phyloP scores from a whole-genome alignment of 2,797 vertebrate species.

The Sebastes hubbsi region DNA sequence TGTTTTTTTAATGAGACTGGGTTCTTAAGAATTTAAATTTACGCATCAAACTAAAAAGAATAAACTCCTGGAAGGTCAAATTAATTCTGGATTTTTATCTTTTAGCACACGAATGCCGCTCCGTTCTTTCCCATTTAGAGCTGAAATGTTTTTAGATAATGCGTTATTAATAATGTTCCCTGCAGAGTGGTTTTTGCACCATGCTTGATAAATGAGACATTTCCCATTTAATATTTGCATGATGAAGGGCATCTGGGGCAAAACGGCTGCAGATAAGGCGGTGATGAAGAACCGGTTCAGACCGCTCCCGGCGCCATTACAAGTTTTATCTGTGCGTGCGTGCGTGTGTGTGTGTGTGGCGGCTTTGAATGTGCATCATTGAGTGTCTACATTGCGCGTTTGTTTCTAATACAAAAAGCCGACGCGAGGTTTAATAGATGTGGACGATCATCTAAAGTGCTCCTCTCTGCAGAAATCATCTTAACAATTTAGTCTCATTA shows the following conservation, averaged over 20 bases:
- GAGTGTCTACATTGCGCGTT: background rate
- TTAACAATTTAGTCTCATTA: slow-evolving; percentile 33
- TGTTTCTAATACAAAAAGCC: background rate
- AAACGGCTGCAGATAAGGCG: slow-evolving; percentile 48
- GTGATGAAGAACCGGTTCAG: slow-evolving; percentile 44
- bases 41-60: slow-evolving; percentile 3
- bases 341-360: background rate
- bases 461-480: slow-evolving; percentile 18
- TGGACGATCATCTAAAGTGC: slow-evolving; percentile 1
- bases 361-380: background rate
- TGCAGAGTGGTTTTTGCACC: slow-evolving; percentile 36
- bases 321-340: slow-evolving; percentile 3
- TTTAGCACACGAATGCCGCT: slow-evolving; percentile 13
- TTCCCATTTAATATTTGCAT: slow-evolving; percentile 68
- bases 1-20: slow-evolving; percentile 22
- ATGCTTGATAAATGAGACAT: slow-evolving; percentile 61
- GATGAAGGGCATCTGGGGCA: slow-evolving; percentile 65
- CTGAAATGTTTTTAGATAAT: slow-evolving; percentile 66
- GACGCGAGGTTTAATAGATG: slow-evolving; percentile 6
- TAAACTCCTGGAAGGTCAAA: slow-evolving; percentile 49
- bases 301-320: background rate
- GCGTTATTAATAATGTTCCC: slow-evolving; percentile 63
- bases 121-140: slow-evolving; percentile 44
- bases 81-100: slow-evolving; percentile 51
- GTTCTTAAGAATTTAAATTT: slow-evolving; percentile 15